Percentiles rank a stretch among this genome's conserved stretches.
These are phyloP conservation scores for Polydesmus complanatus DNA, from an alignment of 2,888 invertebrate species.

Conservation along the genomic window DNA sequence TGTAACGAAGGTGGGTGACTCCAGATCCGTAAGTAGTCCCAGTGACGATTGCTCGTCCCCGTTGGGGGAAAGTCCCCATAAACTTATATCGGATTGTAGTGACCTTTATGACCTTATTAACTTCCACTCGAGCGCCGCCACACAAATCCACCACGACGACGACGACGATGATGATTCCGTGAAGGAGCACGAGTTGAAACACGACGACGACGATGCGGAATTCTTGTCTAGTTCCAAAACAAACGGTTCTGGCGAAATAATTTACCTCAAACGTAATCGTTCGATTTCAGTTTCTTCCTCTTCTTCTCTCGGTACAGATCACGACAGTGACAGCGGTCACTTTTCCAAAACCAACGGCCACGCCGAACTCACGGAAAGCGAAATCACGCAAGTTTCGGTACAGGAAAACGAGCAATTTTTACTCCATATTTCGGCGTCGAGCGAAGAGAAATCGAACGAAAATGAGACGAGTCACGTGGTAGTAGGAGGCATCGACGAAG, in stretches of 20 bases:
- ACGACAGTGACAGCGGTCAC: conserved; percentile 13
- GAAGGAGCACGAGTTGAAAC: neutral
- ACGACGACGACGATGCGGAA: neutral
- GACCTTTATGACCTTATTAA: conserved; percentile 16
- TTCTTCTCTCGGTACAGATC: conserved; percentile 2
- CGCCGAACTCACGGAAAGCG: conserved; percentile 4
- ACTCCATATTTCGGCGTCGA: neutral
- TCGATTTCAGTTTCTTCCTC: neutral
- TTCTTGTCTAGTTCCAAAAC: neutral
- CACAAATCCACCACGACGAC: neutral
- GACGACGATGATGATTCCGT: neutral
- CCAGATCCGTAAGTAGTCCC: conserved; percentile 12
- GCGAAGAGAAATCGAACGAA: neutral
- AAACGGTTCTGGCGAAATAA: neutral
- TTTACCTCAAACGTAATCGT: neutral
- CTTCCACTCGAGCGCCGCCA: conserved; percentile 15
- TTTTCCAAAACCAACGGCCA: conserved; percentile 12
- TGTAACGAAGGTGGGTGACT: conserved; percentile 6
- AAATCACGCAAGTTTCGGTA: conserved; percentile 1
- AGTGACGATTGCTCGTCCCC: conserved; percentile 7
- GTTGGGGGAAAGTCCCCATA: conserved; percentile 11
- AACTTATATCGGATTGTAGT: conserved; percentile 16
- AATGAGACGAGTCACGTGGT: neutral
- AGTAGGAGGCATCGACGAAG: neutral
- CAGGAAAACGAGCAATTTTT: neutral